Evolutionary conservation across 2,113 vertebrate species (phyloP), one percentile per base, ranked within the genome.

Genomic region (Dipodomys ordii): DNA sequence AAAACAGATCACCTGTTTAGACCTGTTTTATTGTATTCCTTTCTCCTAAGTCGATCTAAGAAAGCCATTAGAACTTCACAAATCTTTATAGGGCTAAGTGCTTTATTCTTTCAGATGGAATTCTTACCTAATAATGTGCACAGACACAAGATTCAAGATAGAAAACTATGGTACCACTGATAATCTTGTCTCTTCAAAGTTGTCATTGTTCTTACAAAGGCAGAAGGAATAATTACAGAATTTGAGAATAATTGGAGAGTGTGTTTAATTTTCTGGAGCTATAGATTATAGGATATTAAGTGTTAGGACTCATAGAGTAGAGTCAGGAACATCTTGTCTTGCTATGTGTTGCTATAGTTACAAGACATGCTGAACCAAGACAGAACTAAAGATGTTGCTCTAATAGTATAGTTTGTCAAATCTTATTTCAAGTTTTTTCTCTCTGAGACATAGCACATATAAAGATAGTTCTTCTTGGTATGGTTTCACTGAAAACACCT

Each of bases 351-450:
- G 60, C 74, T 90, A 79, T 94, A 60, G 71, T 93, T 93, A 86
- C 62, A 64, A 35, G 27, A 91, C 2, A 5, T 68, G n/a, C 53
- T 82, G 30, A 67, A n/a, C 11, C 74, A 19, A 78, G 22, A 82
- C 2, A 3, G 11, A 3, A 72, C 11, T 88, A 19, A 88, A 92
- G 19, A 81, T 57, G 12, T 8, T 46, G 80, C 23, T 90, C 44
- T 86, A 88, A 80, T 71, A 72, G 71, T 86, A 94, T 80, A 82
- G 60, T 90, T 83, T 90, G 4, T 62, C 72, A 80, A 49, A 90
- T 20, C 6, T 62, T 78, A 32, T 8, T 64, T 35, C 19, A 88
- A 77, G 68, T 1, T 83, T 90, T 80, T 10, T 71, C 16, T 46
- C 28, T n/a, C 20, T 91, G 32, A 82, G 20, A 83, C 76, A n/a